Conservation (phyloP, 64 coral and sea anemone species). For the Montipora foliosa region DNA sequence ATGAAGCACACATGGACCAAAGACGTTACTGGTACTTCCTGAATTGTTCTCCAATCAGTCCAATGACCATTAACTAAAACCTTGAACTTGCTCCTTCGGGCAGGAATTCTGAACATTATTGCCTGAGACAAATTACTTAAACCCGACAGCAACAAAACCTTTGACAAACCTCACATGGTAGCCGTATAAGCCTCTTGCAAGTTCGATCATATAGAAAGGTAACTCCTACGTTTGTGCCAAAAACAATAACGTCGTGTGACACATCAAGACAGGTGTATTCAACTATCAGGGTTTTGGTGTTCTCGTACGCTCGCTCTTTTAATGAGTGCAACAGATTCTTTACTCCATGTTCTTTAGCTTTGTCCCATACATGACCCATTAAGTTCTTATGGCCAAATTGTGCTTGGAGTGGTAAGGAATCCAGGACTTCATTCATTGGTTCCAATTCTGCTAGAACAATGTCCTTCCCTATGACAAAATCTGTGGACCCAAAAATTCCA, state of each 20-base stretch:
- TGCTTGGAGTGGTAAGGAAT: constrained; percentile 32
- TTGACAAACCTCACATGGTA: constrained; percentile 31
- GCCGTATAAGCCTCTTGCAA: constrained; percentile 60
- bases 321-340: constrained; percentile 76
- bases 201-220: constrained; percentile 81
- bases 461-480: constrained; percentile 90
- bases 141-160: background rate
- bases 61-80: no score
- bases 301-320: constrained; percentile 78
- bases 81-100: no score
- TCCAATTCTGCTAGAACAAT: constrained; percentile 83
- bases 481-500: constrained; percentile 6
- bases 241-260: constrained; percentile 76
- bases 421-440: constrained; percentile 49
- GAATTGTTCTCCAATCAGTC: no score
- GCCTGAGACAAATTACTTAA: background rate
- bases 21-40: no score
- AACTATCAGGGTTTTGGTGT: constrained; percentile 54
- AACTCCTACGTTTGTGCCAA: constrained; percentile 83
- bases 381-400: constrained; percentile 74
- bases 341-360: constrained; percentile 68
- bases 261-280: constrained; percentile 88
- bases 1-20: no score
- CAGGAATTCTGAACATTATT: background rate
- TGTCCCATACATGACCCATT: constrained; percentile 80